phyloP scores from a whole-genome alignment of 2,888 invertebrate genomes.

The Thera obeliscata region DNA sequence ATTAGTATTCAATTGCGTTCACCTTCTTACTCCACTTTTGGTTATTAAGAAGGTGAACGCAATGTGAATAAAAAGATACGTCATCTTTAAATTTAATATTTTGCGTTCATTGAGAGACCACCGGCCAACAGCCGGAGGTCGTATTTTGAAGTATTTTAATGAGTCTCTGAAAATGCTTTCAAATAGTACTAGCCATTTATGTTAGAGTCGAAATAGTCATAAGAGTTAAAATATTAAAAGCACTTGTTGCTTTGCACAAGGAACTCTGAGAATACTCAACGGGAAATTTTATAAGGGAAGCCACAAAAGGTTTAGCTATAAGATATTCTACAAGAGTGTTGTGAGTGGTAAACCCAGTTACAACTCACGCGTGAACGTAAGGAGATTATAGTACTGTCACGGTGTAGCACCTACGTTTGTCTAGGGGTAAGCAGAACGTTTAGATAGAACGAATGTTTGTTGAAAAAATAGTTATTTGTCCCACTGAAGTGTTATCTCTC shows the following conservation, averaged over 20 bases:
- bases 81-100: too few species aligned
- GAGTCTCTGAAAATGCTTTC: too few species aligned
- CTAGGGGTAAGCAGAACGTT: slow-evolving; percentile 2
- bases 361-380: slow-evolving; percentile 32
- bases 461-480: not conserved
- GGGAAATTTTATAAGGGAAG: slow-evolving; percentile 18
- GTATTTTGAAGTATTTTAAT: too few species aligned
- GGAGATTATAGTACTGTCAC: slow-evolving; percentile 34
- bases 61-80: too few species aligned
- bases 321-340: slow-evolving; percentile 37
- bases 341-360: slow-evolving; percentile 37
- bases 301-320: slow-evolving; percentile 31
- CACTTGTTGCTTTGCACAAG: not conserved
- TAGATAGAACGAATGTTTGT: not conserved
- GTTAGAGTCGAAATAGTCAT: not conserved
- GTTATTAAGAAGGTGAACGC: too few species aligned
- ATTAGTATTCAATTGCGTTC: too few species aligned
- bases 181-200: too few species aligned
- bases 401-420: slow-evolving; percentile 11
- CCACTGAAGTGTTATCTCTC: not conserved
- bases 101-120: too few species aligned
- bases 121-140: too few species aligned
- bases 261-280: slow-evolving; percentile 3
- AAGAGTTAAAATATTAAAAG: not conserved
- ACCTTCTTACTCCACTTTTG: too few species aligned